A percentile compares a stretch with the other conserved stretches of the same genome.
Conservation (phyloP, 2,113 vertebrate species). For the Channa argus region DNA sequence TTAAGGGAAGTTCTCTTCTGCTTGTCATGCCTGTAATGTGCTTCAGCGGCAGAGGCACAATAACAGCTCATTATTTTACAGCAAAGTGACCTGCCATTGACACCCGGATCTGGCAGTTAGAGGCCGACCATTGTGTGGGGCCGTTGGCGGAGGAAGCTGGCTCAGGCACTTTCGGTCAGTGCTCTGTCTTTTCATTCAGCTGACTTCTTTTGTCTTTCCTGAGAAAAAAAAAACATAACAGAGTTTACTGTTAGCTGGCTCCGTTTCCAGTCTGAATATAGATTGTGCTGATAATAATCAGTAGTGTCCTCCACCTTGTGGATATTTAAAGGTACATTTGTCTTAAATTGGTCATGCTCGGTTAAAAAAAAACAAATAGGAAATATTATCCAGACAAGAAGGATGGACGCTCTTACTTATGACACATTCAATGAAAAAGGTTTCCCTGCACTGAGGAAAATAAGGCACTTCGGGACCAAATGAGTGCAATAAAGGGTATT, state of each 20-base stretch:
- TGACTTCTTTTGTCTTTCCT: constrained; percentile 30
- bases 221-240: constrained; percentile 14
- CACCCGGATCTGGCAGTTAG: constrained; percentile 1
- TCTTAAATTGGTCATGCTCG: background rate
- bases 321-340: constrained; percentile 9
- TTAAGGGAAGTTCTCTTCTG: background rate
- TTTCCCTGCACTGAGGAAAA: background rate
- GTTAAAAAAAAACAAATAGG: background rate
- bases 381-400: background rate
- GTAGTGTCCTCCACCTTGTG: constrained; percentile 7
- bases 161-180: constrained; percentile 27
- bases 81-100: constrained; percentile 4
- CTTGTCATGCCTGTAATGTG: background rate
- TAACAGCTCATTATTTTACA: constrained; percentile 20
- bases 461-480: background rate
- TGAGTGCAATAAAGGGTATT: too few species aligned
- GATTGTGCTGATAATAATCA: constrained; percentile 5
- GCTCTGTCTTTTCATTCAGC: constrained; percentile 11
- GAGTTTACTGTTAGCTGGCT: constrained; percentile 21
- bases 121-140: constrained; percentile 44
- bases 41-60: background rate
- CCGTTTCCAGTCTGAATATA: constrained; percentile 36
- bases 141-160: constrained; percentile 33
- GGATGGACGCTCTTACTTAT: background rate
- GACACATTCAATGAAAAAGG: background rate